These are phyloP conservation scores for Potamarius usumacintae DNA, from an alignment of 2,113 vertebrate genomes.

Conservation along the genomic window DNA sequence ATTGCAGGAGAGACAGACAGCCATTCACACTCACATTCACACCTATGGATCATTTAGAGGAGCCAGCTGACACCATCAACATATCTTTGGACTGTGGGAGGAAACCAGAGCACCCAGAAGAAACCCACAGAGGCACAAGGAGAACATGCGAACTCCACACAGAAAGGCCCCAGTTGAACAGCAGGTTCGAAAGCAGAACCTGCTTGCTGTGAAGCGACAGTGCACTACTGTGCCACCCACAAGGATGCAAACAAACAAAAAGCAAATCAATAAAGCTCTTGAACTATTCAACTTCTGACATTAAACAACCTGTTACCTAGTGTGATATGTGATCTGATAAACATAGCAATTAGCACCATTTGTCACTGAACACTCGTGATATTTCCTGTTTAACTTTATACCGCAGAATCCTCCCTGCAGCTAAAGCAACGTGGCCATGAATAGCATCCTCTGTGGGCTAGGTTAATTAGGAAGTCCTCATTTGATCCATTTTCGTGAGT, in stretches of 20 bases:
- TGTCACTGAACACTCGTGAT: not conserved
- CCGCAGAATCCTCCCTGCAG: not conserved
- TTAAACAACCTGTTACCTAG: not conserved
- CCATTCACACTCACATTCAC: too few species aligned
- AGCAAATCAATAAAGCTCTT: not conserved
- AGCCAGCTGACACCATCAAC: too few species aligned
- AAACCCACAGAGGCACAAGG: too few species aligned
- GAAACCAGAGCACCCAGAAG: too few species aligned
- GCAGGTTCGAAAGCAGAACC: too few species aligned
- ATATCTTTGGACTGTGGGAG: too few species aligned
- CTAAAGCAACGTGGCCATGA: conserved; percentile 23
- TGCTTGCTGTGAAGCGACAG: too few species aligned
- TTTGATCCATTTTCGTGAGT: conserved; percentile 66
- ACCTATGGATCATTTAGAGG: too few species aligned
- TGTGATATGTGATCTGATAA: not conserved
- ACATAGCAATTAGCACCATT: not conserved
- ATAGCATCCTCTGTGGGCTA: conserved; percentile 55
- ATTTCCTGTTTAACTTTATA: conserved; percentile 5
- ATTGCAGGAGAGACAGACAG: too few species aligned
- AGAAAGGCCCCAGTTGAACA: too few species aligned
- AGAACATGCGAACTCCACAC: too few species aligned
- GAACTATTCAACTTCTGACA: not conserved
- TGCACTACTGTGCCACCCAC: too few species aligned
- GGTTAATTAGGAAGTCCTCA: conserved; percentile 72
- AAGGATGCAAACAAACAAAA: not conserved